Evolutionary conservation across 2,888 invertebrate species (phyloP), one percentile per base, ranked within the genome.

Genomic region (Chorisops tibialis): DNA sequence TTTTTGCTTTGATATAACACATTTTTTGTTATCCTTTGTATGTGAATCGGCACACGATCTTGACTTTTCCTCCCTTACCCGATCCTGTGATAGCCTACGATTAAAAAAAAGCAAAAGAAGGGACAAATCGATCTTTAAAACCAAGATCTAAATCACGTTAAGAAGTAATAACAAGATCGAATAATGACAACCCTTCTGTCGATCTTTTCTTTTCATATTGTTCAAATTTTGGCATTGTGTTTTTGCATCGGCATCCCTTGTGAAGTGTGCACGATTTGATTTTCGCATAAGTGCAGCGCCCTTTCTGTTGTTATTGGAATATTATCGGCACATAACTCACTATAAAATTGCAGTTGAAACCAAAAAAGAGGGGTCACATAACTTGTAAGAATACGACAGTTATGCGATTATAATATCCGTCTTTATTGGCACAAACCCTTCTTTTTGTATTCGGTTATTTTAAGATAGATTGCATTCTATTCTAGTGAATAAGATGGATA

Each of bases 361-460:
- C 45, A 16, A 18, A n/a, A 45, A 56, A 56, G 35, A 45, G 56
- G 35, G 56, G 56, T 56, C 56, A 24, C 56, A 56, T 56, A 56
- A 56, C 45, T 56, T 56, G 43, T 30, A 30, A 12, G 30, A 45
- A 56, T 45, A 41, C 56, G 56, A 56, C 56, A 56, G 56, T 56
- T 56, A 56, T 56, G 56, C 56, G 56, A 56, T 56, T 56, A 56
- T 56, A 56, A 56, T 56, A 56, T 45, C 24, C 45, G 45, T 45
- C 24, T 22, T 56, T 45, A 56, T 56, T 45, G 56, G 16, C 43
- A 45, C 43, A 43, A 14, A 24, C 11, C n/a, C 16, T 11, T 19
- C 12, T 41, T 41, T 21, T 56, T 56, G 56, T 14, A 14, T 43
- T 22, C 14, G 18, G 4, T 6, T 41, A 14, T 24, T 41, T n/a